A percentile compares a stretch with the other conserved stretches of the same genome.
These are phyloP conservation scores for Intellagama lesueurii DNA, from an alignment of 2,797 vertebrate species.

Conservation along the genomic window DNA sequence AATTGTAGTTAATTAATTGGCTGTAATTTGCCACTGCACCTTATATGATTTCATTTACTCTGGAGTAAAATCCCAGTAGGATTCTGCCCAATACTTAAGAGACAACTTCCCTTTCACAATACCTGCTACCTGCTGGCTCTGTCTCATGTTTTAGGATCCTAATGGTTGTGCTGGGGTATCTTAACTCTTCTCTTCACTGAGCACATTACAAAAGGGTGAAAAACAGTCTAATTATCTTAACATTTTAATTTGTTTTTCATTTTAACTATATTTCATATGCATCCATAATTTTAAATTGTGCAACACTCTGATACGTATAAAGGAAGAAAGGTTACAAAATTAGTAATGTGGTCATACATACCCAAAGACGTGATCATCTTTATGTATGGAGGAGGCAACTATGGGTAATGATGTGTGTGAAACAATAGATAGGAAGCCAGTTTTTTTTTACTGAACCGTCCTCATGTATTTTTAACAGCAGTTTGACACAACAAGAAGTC, in stretches of 20 bases:
- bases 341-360: neutral
- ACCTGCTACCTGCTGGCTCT: neutral
- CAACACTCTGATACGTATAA: no score
- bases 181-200: neutral
- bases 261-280: no score
- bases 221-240: no score
- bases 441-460: neutral
- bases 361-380: neutral
- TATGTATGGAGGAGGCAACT: neutral
- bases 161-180: neutral
- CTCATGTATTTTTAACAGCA: neutral
- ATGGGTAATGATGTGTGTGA: no score
- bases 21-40: no score
- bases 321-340: neutral
- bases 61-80: no score
- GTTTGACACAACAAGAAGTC: neutral
- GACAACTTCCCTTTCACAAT: neutral
- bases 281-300: no score
- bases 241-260: no score
- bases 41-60: no score
- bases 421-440: no score
- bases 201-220: neutral
- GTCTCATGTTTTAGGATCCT: neutral
- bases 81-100: no score
- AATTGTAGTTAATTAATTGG: no score